These are phyloP conservation scores for Sylvia borin DNA, from an alignment of 2,797 vertebrate genomes.

Conservation along the genomic window DNA sequence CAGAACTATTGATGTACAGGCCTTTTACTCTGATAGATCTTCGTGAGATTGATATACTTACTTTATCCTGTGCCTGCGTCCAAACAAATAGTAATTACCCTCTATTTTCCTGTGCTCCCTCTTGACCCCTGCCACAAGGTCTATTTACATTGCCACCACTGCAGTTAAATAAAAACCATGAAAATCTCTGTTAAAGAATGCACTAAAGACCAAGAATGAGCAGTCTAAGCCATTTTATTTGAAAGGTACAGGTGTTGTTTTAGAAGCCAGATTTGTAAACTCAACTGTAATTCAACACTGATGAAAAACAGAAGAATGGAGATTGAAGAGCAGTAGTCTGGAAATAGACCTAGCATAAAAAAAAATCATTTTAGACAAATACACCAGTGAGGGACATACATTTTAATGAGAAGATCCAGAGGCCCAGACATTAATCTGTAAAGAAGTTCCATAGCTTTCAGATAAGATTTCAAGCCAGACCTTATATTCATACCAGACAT, in stretches of 20 bases:
- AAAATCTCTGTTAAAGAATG: not conserved
- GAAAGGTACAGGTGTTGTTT: not conserved
- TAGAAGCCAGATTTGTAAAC: not conserved
- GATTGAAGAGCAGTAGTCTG: not conserved
- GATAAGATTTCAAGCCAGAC: not conserved
- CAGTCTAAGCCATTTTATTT: not conserved
- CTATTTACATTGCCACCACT: not conserved
- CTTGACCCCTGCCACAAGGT: not conserved
- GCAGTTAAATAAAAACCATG: not conserved
- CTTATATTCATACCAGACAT: not conserved
- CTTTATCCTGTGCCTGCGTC: not conserved
- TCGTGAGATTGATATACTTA: not conserved
- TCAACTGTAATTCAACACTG: not conserved
- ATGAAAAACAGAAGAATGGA: not conserved
- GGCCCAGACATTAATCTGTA: not conserved
- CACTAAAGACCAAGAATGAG: not conserved
- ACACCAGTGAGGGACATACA: not conserved
- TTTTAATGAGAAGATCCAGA: not conserved
- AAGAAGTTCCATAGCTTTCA: not conserved
- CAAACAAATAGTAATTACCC: not conserved
- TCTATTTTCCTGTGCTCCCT: not conserved
- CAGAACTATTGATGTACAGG: not conserved
- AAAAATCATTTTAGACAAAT: not conserved
- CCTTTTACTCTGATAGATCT: not conserved
- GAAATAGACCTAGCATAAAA: not conserved